A percentile compares a stretch with the other conserved stretches of the same genome.
phyloP scores from a whole-genome alignment of 2,113 vertebrate genomes.

The Nibea albiflora region DNA sequence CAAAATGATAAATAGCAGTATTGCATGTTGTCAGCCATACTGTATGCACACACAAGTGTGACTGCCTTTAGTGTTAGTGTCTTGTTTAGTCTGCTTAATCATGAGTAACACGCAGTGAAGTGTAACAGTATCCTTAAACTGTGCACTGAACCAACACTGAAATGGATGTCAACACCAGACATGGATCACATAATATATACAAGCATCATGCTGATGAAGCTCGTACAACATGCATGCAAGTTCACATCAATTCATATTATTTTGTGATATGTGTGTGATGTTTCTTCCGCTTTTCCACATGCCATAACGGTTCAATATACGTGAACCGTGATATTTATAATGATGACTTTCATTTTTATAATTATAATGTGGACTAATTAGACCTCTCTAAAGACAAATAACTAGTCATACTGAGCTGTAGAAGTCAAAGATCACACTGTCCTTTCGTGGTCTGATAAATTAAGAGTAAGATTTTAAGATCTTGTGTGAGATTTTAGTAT shows the following conservation, averaged over 20 bases:
- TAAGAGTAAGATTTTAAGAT: neutral
- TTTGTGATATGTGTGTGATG: neutral
- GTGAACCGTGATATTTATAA: constrained; percentile 17
- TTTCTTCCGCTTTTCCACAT: constrained; percentile 4
- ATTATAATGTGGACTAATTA: constrained; percentile 40
- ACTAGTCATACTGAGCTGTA: neutral
- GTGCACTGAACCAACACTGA: constrained; percentile 48
- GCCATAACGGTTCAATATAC: constrained; percentile 14
- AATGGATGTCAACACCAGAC: constrained; percentile 52
- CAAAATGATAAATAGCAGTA: neutral
- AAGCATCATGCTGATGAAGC: neutral
- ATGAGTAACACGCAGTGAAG: constrained; percentile 29
- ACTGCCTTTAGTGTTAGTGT: constrained; percentile 21
- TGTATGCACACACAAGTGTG: neutral
- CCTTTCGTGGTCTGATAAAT: neutral
- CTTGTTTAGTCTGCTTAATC: constrained; percentile 32
- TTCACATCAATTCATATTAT: constrained; percentile 8
- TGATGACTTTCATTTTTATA: constrained; percentile 31
- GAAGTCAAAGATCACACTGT: neutral
- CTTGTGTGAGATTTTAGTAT: too few relatives aligned
- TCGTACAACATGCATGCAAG: constrained; percentile 10
- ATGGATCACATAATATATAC: constrained; percentile 32
- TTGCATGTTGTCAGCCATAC: neutral
- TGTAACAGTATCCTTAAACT: constrained; percentile 32
- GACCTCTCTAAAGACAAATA: neutral